Evolutionary conservation across 2,888 invertebrate species (phyloP).

Genomic region (Germaria angustata): DNA sequence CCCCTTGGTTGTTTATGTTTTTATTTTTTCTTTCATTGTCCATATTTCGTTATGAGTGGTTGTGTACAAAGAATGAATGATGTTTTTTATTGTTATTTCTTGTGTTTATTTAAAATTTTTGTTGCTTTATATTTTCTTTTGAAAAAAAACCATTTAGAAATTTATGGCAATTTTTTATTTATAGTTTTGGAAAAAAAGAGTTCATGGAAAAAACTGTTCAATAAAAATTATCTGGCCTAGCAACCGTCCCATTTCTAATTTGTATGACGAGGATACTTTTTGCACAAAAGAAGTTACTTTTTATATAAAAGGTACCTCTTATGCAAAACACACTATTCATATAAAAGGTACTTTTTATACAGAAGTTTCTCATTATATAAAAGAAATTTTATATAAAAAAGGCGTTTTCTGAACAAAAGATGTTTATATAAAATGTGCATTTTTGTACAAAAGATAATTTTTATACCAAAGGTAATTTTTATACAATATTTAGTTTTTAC

Average conservation of each 20-base stretch:
- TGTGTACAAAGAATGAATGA: constrained; percentile 54
- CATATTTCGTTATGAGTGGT: constrained; percentile 57
- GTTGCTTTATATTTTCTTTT: constrained; percentile 5
- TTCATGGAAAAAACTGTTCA: background rate
- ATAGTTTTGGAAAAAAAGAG: constrained; percentile 1
- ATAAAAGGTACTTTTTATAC: background rate
- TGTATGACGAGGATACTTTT: too few species aligned
- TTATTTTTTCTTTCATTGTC: constrained; percentile 24
- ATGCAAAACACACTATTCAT: background rate
- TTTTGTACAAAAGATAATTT: background rate
- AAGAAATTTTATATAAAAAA: too few species aligned
- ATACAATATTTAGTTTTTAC: background rate
- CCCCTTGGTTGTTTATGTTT: background rate
- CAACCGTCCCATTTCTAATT: too few species aligned
- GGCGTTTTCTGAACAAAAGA: background rate
- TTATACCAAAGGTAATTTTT: background rate
- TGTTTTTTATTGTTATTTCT: constrained; percentile 21
- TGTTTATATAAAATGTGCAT: too few species aligned
- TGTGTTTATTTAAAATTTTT: constrained; percentile 16
- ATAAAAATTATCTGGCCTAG: too few species aligned
- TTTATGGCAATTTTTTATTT: background rate
- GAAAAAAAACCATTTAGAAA: background rate
- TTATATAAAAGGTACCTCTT: background rate
- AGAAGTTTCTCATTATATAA: background rate
- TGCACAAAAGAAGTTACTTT: background rate